phyloP scores from a whole-genome alignment of 2,113 vertebrate genomes.

The Bungarus multicinctus region DNA sequence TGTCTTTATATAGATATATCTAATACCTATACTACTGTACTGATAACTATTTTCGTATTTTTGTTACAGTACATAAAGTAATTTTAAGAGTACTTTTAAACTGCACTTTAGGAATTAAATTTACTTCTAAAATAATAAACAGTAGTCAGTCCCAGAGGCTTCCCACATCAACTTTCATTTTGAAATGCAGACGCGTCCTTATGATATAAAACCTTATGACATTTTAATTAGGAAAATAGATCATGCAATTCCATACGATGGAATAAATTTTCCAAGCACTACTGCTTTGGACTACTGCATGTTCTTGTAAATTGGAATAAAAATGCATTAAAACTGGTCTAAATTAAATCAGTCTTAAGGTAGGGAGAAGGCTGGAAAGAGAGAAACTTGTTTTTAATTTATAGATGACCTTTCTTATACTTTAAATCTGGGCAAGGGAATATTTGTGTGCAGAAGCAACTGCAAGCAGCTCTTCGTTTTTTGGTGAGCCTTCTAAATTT shows the following conservation, averaged over 20 bases:
- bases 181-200: conserved; percentile 38
- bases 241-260: conserved; percentile 33
- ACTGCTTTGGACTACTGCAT: conserved; percentile 30
- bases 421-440: conserved; percentile 26
- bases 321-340: conserved; percentile 46
- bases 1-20: conserved; percentile 3
- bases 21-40: not conserved
- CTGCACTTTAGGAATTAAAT: conserved; percentile 29
- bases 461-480: conserved; percentile 18
- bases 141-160: conserved; percentile 25
- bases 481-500: conserved; percentile 22
- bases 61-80: conserved; percentile 30
- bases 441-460: not conserved
- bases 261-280: conserved; percentile 46
- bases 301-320: conserved; percentile 49
- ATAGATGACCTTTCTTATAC: conserved; percentile 10
- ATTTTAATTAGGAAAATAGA: conserved; percentile 59
- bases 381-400: conserved; percentile 19
- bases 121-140: conserved; percentile 46
- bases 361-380: conserved; percentile 7
- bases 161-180: conserved; percentile 46
- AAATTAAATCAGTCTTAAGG: conserved; percentile 51
- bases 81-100: conserved; percentile 33
- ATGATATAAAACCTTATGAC: conserved; percentile 44
- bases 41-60: conserved; percentile 1